phyloP scores from a whole-genome alignment of 1,140 invertebrate genomes.

The Mya arenaria region DNA sequence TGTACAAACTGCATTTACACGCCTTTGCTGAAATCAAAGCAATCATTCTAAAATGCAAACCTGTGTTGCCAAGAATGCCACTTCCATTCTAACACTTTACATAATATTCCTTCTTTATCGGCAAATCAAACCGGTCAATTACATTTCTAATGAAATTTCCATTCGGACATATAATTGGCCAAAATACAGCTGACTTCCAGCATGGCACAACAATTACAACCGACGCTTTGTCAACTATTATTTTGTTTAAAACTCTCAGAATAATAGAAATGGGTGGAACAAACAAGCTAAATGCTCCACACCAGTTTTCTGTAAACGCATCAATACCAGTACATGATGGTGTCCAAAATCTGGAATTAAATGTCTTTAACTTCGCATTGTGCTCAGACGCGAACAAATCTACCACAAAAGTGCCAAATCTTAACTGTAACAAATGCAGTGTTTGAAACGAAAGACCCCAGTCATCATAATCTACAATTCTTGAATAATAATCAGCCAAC shows the following conservation, averaged over 20 bases:
- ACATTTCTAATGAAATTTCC: background rate
- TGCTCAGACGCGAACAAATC: constrained; percentile 30
- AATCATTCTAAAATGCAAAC: background rate
- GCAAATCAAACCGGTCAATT: background rate
- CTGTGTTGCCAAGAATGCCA: background rate
- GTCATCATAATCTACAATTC: constrained; percentile 44
- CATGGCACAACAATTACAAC: background rate
- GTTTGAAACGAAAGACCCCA: constrained; percentile 21
- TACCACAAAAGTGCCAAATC: constrained; percentile 14
- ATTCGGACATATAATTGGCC: constrained; percentile 6
- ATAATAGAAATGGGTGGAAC: constrained; percentile 42
- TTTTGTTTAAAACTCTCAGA: constrained; percentile 8
- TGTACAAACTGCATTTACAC: no score
- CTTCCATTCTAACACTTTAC: constrained; percentile 5
- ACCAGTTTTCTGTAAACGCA: constrained; percentile 28
- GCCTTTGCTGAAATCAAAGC: no score
- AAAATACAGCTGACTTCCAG: constrained; percentile 4
- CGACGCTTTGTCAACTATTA: background rate
- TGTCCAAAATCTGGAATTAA: constrained; percentile 40
- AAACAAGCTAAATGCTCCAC: background rate
- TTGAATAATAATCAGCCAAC: constrained; percentile 22
- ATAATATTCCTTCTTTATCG: constrained; percentile 4
- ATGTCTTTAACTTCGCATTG: constrained; percentile 15
- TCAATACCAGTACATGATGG: background rate
- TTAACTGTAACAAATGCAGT: background rate